A percentile compares a stretch with the other conserved stretches of the same genome.
Conservation (phyloP, 2,888 invertebrate species). For the Meteorus cinctellus region DNA sequence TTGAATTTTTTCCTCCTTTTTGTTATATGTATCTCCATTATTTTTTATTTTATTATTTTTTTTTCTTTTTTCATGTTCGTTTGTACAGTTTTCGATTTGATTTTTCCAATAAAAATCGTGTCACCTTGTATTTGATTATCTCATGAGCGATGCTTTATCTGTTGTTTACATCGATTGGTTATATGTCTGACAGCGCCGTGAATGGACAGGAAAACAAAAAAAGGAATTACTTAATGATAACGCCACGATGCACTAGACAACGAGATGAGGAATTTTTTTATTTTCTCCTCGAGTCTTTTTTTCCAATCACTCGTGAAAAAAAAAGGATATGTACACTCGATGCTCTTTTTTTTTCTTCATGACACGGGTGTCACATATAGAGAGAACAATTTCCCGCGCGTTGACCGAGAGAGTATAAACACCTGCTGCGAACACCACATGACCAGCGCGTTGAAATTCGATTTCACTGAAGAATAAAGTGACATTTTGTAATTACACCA, state of each 20-base stretch:
- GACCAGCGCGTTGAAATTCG: slow-evolving; percentile 35
- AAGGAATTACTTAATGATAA: slow-evolving; percentile 60
- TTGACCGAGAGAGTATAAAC: slow-evolving; percentile 18
- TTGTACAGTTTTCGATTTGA: background rate
- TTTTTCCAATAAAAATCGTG: background rate
- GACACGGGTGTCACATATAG: background rate
- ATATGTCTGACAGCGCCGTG: background rate
- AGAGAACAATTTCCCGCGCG: slow-evolving; percentile 8
- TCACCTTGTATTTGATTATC: background rate
- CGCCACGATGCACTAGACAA: slow-evolving; percentile 47
- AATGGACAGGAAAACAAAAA: slow-evolving; percentile 48
- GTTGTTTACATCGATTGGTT: slow-evolving; percentile 14
- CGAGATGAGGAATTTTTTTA: background rate
- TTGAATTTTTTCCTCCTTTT: slow-evolving; percentile 45
- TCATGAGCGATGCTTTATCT: background rate
- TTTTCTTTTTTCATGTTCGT: background rate
- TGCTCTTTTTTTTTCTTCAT: background rate
- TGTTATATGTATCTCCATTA: slow-evolving; percentile 49
- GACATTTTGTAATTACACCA: slow-evolving; percentile 40
- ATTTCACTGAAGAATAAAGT: slow-evolving; percentile 38
- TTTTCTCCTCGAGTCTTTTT: background rate
- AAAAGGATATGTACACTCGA: background rate
- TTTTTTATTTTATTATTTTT: background rate
- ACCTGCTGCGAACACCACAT: slow-evolving; percentile 28
- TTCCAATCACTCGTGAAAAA: background rate